phyloP scores from a whole-genome alignment of 2,888 invertebrate species.

The Seira musarum region DNA sequence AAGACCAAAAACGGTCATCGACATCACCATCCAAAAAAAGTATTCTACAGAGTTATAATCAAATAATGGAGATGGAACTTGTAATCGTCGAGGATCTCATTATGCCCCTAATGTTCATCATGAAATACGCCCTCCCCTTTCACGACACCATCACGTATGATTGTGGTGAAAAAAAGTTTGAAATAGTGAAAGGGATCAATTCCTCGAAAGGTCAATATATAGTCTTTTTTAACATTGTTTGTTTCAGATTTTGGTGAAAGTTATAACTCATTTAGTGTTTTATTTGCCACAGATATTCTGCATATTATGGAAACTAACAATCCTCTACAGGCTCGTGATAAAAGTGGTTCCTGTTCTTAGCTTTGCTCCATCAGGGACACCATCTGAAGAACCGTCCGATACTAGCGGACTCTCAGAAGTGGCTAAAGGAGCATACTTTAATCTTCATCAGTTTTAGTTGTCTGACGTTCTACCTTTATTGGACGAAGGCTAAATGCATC shows the following conservation, averaged over 20 bases:
- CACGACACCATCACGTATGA: conserved; percentile 25
- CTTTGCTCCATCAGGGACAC: not conserved
- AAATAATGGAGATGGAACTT: conserved; percentile 30
- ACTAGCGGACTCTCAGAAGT: conserved; percentile 10
- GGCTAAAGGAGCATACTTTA: conserved; percentile 39
- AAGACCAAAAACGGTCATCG: not conserved
- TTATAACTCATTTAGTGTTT: too few species aligned
- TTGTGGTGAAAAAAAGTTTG: not conserved
- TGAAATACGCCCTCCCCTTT: conserved; percentile 33
- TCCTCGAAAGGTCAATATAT: conserved; percentile 24
- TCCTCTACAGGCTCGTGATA: conserved; percentile 24
- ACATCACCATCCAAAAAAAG: not conserved
- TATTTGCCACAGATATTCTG: conserved; percentile 22
- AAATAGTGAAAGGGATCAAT: conserved; percentile 20
- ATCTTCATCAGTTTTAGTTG: conserved; percentile 28
- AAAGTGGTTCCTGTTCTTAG: conserved; percentile 34
- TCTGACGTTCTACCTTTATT: conserved; percentile 24
- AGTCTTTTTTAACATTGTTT: not conserved
- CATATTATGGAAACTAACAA: conserved; percentile 15
- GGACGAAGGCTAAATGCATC: conserved; percentile 14
- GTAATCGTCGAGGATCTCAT: conserved; percentile 40
- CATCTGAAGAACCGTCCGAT: not conserved
- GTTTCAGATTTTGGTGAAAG: too few species aligned
- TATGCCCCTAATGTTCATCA: conserved; percentile 35
- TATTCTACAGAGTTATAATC: conserved; percentile 12